phyloP scores from a whole-genome alignment of 2,888 invertebrate species.

The Tipula unca region DNA sequence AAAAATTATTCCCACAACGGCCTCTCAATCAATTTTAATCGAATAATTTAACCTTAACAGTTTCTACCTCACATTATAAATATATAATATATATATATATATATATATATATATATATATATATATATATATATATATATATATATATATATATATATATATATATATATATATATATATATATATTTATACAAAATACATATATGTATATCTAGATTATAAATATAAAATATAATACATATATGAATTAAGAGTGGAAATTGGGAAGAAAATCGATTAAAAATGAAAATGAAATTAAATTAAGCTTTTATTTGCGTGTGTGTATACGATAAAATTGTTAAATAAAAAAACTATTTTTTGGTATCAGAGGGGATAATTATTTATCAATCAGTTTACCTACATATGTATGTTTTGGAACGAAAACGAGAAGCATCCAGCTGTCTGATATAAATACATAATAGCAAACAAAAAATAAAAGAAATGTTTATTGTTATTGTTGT shows the following conservation, averaged over 20 bases:
- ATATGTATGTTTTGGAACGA: background rate
- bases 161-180: too few species aligned
- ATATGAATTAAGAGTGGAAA: background rate
- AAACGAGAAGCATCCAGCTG: background rate
- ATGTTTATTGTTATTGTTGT: too few species aligned
- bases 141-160: too few species aligned
- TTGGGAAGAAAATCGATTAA: background rate
- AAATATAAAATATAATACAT: too few species aligned
- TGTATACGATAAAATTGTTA: background rate
- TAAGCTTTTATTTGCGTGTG: background rate
- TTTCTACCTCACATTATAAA: background rate
- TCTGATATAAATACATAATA: background rate
- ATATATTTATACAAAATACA: too few species aligned
- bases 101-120: too few species aligned
- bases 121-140: too few species aligned
- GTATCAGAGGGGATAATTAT: background rate
- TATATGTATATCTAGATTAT: too few species aligned
- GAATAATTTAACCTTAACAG: background rate
- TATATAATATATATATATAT: too few species aligned
- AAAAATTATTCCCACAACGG: background rate
- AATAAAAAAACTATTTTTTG: background rate
- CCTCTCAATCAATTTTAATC: background rate
- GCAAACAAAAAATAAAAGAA: too few species aligned
- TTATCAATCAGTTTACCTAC: background rate
- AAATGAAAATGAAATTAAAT: background rate